Conservation (phyloP, 2,888 invertebrate species). For the Diaperis boleti region DNA sequence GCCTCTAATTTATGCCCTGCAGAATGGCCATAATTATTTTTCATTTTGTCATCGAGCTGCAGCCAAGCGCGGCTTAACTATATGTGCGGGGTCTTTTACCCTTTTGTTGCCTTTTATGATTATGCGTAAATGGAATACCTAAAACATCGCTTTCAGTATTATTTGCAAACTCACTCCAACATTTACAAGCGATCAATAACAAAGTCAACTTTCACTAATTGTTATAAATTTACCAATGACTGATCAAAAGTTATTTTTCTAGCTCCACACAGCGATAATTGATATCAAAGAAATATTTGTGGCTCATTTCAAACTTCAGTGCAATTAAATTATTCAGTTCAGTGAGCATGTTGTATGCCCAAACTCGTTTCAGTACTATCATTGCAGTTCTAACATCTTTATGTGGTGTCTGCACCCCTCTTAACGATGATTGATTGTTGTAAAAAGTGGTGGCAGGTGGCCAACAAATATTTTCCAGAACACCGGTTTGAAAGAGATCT, state of each 20-base stretch:
- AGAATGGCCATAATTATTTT: slow-evolving; percentile 40
- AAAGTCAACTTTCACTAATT: background rate
- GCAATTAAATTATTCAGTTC: slow-evolving; percentile 56
- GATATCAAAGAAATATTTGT: slow-evolving; percentile 54
- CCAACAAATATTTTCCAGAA: slow-evolving; percentile 2
- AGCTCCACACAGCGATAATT: slow-evolving; percentile 26
- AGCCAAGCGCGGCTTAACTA: slow-evolving; percentile 11
- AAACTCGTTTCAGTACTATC: slow-evolving; percentile 56
- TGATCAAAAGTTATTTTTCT: background rate
- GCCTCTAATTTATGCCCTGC: slow-evolving; percentile 38
- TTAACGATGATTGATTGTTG: slow-evolving; percentile 33
- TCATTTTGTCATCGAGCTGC: slow-evolving; percentile 37
- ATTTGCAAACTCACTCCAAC: background rate
- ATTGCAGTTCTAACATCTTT: slow-evolving; percentile 54
- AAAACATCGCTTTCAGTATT: slow-evolving; percentile 4
- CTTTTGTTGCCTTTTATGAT: slow-evolving; percentile 24
- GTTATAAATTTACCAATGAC: background rate
- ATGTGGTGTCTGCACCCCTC: slow-evolving; percentile 44
- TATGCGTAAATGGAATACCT: slow-evolving; percentile 8
- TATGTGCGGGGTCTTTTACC: slow-evolving; percentile 24
- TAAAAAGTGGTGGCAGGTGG: slow-evolving; percentile 34
- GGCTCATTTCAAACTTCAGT: slow-evolving; percentile 55
- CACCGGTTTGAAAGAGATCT: too few species aligned
- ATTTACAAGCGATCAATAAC: background rate
- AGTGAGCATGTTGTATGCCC: slow-evolving; percentile 54